phyloP scores from a whole-genome alignment of 2,888 invertebrate species.

The Norana najaformis region DNA sequence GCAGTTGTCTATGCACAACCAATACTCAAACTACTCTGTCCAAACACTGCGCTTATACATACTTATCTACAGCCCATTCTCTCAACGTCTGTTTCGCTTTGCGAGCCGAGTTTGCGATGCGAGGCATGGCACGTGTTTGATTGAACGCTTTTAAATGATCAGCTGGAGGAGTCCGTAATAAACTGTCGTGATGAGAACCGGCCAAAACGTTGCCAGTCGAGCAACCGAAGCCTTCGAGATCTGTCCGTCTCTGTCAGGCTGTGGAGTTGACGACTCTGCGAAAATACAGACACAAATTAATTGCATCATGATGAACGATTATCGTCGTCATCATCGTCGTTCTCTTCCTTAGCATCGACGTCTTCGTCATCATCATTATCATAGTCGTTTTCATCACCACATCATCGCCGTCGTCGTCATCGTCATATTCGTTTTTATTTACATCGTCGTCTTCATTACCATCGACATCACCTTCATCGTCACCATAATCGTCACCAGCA shows the following conservation, averaged over 20 bases:
- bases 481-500: background rate
- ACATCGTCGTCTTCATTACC: too few relatives aligned
- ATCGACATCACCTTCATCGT: background rate
- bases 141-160: background rate
- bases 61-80: too few relatives aligned
- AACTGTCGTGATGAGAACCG: background rate
- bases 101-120: too few relatives aligned
- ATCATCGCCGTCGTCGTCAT: background rate
- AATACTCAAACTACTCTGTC: too few relatives aligned
- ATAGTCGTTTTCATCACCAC: background rate
- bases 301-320: background rate
- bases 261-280: conserved; percentile 33
- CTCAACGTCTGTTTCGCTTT: too few relatives aligned
- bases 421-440: background rate
- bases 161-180: background rate
- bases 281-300: background rate
- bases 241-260: conserved; percentile 31
- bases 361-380: too few relatives aligned
- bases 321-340: background rate
- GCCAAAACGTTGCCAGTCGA: background rate
- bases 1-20: too few relatives aligned
- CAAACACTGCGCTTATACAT: too few relatives aligned
- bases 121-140: too few relatives aligned
- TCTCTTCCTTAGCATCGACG: too few relatives aligned
- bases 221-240: background rate